phyloP scores from a whole-genome alignment of 2,113 vertebrate species.

The Cephalopterus ornatus region DNA sequence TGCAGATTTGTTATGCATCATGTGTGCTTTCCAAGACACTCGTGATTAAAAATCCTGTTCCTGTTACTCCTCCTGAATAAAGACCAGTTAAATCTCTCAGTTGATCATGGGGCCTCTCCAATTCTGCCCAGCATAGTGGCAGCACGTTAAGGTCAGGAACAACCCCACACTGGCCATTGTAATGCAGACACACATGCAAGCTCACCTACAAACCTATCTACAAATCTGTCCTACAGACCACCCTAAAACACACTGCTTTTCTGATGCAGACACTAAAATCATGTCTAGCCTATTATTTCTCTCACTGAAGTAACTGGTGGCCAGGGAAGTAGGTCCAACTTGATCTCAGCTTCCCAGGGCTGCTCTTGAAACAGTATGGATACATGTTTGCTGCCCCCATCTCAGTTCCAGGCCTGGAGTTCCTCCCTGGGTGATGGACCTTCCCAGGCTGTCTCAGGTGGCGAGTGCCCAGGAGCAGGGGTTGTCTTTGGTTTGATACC shows the following conservation, averaged over 20 bases:
- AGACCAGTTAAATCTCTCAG: neutral
- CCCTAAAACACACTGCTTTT: neutral
- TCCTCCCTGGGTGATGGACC: neutral
- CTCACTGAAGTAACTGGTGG: neutral
- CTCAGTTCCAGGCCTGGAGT: neutral
- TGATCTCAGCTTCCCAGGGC: neutral
- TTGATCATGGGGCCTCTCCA: fast-evolving
- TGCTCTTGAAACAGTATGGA: neutral
- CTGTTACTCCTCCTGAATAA: neutral
- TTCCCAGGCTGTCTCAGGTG: neutral
- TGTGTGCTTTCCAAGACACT: neutral
- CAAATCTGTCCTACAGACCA: neutral
- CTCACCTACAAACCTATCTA: neutral
- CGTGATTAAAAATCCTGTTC: neutral
- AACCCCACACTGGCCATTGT: neutral
- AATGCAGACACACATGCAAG: neutral
- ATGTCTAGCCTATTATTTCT: neutral
- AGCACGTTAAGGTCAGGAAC: neutral
- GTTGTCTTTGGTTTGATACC: fast-evolving
- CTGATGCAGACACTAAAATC: neutral
- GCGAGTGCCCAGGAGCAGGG: neutral
- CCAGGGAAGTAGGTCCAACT: neutral
- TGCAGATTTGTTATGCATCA: neutral
- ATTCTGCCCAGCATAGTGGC: neutral
- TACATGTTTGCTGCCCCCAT: neutral